Evolutionary conservation across 2,797 vertebrate species (phyloP).

Genomic region (Acanthiza pusilla): DNA sequence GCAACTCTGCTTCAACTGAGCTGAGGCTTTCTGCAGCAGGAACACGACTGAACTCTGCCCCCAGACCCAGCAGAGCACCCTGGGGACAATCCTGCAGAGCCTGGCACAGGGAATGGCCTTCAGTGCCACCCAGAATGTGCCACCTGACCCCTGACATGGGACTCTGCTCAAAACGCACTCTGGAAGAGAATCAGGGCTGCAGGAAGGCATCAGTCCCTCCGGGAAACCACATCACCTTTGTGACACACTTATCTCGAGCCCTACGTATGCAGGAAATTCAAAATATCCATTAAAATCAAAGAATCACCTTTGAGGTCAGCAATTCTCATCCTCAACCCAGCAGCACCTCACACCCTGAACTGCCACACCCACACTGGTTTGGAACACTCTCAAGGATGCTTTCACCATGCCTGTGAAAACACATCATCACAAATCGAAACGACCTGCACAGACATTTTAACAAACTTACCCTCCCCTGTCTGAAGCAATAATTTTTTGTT

Average conservation of each 20-base stretch:
- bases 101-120: not conserved
- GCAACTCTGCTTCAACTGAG: not conserved
- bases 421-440: fast-evolving
- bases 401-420: not conserved
- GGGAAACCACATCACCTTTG: not conserved
- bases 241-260: not conserved
- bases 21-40: not conserved
- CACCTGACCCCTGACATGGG: not conserved
- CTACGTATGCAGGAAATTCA: not conserved
- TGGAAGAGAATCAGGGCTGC: not conserved
- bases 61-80: not conserved
- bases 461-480: not conserved
- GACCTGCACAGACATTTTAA: not conserved
- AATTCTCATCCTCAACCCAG: not conserved
- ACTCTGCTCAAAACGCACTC: fast-evolving
- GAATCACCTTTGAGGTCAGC: not conserved
- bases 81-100: not conserved
- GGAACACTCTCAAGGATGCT: fast-evolving
- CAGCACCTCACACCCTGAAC: fast-evolving
- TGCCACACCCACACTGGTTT: fast-evolving
- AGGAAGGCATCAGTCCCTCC: not conserved
- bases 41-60: fast-evolving
- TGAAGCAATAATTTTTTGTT: too few relatives aligned
- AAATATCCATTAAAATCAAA: fast-evolving
- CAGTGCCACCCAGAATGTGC: not conserved